Base-by-base conservation (phyloP, 1,140 invertebrate genomes). In the Neelides sp. region DNA sequence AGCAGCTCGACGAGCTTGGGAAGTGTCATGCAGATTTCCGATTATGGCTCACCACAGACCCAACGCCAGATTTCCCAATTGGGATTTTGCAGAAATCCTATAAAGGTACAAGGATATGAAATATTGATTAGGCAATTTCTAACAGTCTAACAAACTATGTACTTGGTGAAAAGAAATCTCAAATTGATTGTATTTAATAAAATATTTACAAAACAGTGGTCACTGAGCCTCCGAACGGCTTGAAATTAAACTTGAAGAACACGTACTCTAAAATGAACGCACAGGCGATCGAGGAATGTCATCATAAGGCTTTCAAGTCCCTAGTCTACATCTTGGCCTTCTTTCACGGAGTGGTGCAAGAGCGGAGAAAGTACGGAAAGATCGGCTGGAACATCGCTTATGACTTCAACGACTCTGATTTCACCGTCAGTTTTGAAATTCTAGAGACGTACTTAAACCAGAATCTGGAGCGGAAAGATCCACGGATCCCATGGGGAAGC, bases 371-470 rank as follows among this genome's bases (percentile, higher is more conserved):
- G 66, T 93, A 91, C 64, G 84, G 83, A 60, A 92, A 92, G 70
- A 83, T 91, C 48, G 88, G 88, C 1, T 92, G 88, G 88, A 94
- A 93, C 63, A 85, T 92, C 50, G 75, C 74, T 35, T 93, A 92
- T 64, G 87, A 93, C 70, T 93, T 92, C 65, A 90, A 86, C 63
- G 85, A 91, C 68, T 84, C 84, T 0, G 89, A 94, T 70, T 92
- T 91, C 64, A 77, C 79, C 48, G 85, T 91, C 13, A 88, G 84
- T 65, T 76, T 81, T 50, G 76, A 80, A 63, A 90, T 92, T 50
- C 66, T 92, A 24, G 75, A 82, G 40, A 85, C 80, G 4, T 92
- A 91, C 67, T 68, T 91, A 12, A 80, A 74, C 0, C 84, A 85
- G 63, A 75, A 78, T 32, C 57, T 71, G 10, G 64, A 71, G 1